Conservation (phyloP, 2,797 vertebrate species). For the Acanthurus leucopareius region DNA sequence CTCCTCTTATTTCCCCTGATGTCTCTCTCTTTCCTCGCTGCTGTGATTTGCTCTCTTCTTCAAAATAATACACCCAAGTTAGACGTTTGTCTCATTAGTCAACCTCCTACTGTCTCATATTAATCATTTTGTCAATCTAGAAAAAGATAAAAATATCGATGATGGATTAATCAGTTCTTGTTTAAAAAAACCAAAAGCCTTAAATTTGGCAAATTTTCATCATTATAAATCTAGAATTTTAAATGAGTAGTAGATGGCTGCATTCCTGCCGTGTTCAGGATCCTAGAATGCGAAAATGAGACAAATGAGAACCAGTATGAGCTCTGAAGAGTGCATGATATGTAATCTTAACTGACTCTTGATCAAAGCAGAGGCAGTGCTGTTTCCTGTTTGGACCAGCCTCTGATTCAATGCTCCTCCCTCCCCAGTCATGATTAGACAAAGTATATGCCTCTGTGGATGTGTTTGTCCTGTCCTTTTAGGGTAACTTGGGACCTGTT, state of each 20-base stretch:
- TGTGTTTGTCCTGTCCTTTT: background rate
- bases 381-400: constrained; percentile 2
- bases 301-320: background rate
- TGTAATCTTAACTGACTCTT: background rate
- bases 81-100: background rate
- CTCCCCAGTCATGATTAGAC: constrained; percentile 9
- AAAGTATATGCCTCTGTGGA: background rate
- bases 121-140: background rate
- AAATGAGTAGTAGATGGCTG: too few relatives aligned
- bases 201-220: background rate
- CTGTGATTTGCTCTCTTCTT: constrained; percentile 1
- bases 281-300: too few relatives aligned
- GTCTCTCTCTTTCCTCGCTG: background rate
- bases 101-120: background rate
- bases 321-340: constrained; percentile 3
- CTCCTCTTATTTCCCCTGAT: background rate
- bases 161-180: background rate
- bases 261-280: too few relatives aligned
- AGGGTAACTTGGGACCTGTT: too few relatives aligned
- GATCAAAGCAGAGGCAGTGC: constrained; percentile 13
- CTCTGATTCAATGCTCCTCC: constrained; percentile 2
- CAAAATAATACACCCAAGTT: background rate
- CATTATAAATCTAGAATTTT: too few relatives aligned
- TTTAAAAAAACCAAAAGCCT: background rate
- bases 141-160: constrained; percentile 2